A percentile compares a stretch with the other conserved stretches of the same genome.
phyloP scores from a whole-genome alignment of 2,797 vertebrate species.

The Poecilia gillii region DNA sequence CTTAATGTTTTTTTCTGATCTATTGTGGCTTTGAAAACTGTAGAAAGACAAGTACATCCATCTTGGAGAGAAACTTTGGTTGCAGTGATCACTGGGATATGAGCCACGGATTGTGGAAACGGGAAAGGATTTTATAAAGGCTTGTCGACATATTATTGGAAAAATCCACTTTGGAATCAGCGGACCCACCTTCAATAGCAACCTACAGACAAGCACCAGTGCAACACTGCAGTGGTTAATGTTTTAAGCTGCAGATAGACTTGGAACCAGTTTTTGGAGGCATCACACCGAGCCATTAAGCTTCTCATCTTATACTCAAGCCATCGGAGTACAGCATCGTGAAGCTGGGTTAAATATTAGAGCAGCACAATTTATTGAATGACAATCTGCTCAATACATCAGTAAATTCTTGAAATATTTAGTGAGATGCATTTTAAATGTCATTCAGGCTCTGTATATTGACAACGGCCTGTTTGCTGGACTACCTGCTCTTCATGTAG shows the following conservation, averaged over 20 bases:
- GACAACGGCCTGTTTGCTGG: neutral
- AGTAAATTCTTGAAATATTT: neutral
- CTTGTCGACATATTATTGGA: neutral
- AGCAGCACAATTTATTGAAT: neutral
- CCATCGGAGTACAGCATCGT: neutral
- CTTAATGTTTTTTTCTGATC: constrained; percentile 8
- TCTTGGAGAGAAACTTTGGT: constrained; percentile 1
- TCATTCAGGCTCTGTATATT: neutral
- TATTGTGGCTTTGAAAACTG: constrained; percentile 12
- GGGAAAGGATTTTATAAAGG: neutral
- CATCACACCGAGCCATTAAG: too few species aligned
- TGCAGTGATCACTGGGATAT: neutral
- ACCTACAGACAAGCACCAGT: neutral
- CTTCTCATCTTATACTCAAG: neutral
- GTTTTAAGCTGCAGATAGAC: neutral
- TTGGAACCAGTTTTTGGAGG: neutral
- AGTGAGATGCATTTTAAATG: neutral
- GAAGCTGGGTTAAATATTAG: neutral
- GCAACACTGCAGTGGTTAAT: neutral
- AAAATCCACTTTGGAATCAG: neutral
- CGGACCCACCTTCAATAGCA: neutral
- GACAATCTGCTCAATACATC: neutral
- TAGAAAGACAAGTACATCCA: constrained; percentile 10
- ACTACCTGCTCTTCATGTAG: neutral
- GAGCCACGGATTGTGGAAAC: neutral